Conservation (phyloP, 2,888 invertebrate species). For the Xanthia icteritia region DNA sequence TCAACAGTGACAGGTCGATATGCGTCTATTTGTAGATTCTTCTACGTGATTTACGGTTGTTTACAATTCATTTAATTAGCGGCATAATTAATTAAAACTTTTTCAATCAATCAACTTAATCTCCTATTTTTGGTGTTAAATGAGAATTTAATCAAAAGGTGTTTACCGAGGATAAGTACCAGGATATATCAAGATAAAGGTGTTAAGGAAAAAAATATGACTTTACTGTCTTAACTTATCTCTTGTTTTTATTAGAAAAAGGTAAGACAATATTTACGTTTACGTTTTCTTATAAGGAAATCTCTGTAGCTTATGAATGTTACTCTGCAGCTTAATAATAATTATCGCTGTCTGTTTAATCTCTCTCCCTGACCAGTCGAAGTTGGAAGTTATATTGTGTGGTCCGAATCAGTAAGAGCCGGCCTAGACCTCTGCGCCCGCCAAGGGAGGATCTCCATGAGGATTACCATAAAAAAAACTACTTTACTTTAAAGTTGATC, state of each 20-base stretch:
- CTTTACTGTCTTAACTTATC: constrained; percentile 12
- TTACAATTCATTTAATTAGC: constrained; percentile 8
- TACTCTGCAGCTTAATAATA: neutral
- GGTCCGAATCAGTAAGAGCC: neutral
- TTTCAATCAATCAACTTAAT: constrained; percentile 47
- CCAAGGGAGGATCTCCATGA: no score
- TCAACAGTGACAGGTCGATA: neutral
- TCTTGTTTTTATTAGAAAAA: constrained; percentile 30
- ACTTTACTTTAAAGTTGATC: constrained; percentile 11
- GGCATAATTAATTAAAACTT: constrained; percentile 49
- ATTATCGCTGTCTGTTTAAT: neutral
- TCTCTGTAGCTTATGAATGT: neutral
- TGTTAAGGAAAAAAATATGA: constrained; percentile 19
- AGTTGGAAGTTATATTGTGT: neutral
- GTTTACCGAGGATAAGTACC: constrained; percentile 6
- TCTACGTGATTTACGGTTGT: constrained; percentile 13
- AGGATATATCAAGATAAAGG: constrained; percentile 25
- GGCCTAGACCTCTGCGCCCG: no score
- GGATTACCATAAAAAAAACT: neutral
- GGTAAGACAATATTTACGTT: constrained; percentile 9
- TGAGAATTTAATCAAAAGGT: constrained; percentile 41
- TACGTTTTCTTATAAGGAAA: neutral
- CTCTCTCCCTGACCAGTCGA: neutral
- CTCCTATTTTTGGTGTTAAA: constrained; percentile 31
- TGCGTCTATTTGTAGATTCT: neutral